A percentile compares a stretch with the other conserved stretches of the same genome.
phyloP scores from a whole-genome alignment of 2,113 vertebrate species.

The Ciconia boyciana region DNA sequence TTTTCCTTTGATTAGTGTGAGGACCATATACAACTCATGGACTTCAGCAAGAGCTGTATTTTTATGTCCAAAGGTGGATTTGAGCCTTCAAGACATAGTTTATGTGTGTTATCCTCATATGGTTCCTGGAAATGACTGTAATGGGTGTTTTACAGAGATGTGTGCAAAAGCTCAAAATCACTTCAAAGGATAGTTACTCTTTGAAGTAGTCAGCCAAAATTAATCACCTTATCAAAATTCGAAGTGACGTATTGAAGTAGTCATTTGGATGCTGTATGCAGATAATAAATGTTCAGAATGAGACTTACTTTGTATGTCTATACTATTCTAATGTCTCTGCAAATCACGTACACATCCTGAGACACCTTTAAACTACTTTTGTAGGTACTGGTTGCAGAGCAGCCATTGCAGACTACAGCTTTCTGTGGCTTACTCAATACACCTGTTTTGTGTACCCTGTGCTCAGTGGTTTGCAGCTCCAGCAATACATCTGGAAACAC shows the following conservation, averaged over 20 bases:
- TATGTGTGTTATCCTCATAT: not conserved
- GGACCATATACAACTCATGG: not conserved
- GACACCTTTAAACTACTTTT: not conserved
- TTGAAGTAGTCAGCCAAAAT: slow-evolving; percentile 37
- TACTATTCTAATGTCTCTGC: not conserved
- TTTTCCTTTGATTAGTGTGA: not conserved
- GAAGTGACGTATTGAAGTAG: not conserved
- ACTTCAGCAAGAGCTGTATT: not conserved
- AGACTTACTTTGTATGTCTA: not conserved
- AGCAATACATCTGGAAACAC: not conserved
- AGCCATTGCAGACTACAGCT: not conserved
- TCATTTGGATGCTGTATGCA: slow-evolving; percentile 21
- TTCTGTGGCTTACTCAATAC: not conserved
- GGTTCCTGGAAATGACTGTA: not conserved
- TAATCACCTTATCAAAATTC: slow-evolving; percentile 11
- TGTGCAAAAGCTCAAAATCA: slow-evolving; percentile 2
- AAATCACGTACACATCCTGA: not conserved
- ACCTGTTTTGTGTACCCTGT: not conserved
- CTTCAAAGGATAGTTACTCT: slow-evolving; percentile 27
- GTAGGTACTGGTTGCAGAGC: not conserved
- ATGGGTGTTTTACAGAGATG: not conserved
- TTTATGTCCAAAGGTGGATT: not conserved
- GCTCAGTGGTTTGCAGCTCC: not conserved
- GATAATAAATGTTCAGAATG: not conserved
- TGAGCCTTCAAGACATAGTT: not conserved